Percentiles rank a stretch among this genome's conserved stretches.
These are phyloP conservation scores for Apostichopus japonicus DNA, from an alignment of 35 echinoderm and acorn worm genomes.

Conservation along the genomic window DNA sequence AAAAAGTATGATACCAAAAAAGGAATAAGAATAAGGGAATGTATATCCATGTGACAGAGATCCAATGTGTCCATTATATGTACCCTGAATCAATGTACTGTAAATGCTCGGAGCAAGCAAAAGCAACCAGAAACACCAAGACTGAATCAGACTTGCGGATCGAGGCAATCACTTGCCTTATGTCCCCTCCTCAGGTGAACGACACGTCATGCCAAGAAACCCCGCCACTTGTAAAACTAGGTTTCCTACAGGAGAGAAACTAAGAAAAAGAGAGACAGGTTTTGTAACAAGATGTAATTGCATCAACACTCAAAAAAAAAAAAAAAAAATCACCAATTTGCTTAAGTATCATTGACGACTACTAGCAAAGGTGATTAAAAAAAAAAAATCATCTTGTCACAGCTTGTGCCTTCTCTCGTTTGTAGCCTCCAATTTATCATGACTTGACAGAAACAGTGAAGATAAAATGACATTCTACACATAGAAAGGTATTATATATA, in stretches of 20 bases:
- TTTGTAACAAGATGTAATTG: neutral
- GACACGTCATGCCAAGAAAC: constrained; percentile 51
- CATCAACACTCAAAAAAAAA: neutral
- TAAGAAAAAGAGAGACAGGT: neutral
- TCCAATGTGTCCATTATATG: neutral
- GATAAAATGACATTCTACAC: too few species aligned
- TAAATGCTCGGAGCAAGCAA: constrained; percentile 11
- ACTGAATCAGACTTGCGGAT: constrained; percentile 52
- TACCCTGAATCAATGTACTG: neutral
- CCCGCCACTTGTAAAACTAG: constrained; percentile 34
- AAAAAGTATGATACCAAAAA: neutral
- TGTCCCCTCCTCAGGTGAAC: constrained; percentile 36
- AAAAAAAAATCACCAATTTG: neutral
- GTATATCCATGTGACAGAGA: neutral
- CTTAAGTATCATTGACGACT: neutral
- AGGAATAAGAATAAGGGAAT: neutral
- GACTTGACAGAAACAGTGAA: too few species aligned
- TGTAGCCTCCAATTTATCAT: too few species aligned
- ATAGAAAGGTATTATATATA: too few species aligned
- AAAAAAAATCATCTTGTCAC: too few species aligned
- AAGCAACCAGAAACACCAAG: constrained; percentile 1
- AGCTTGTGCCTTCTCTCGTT: too few species aligned
- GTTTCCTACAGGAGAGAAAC: constrained; percentile 35
- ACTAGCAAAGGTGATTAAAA: neutral
- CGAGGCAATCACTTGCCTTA: constrained; percentile 45